These are phyloP conservation scores for Macrophya alboannulata DNA, from an alignment of 2,888 invertebrate genomes.

Conservation along the genomic window DNA sequence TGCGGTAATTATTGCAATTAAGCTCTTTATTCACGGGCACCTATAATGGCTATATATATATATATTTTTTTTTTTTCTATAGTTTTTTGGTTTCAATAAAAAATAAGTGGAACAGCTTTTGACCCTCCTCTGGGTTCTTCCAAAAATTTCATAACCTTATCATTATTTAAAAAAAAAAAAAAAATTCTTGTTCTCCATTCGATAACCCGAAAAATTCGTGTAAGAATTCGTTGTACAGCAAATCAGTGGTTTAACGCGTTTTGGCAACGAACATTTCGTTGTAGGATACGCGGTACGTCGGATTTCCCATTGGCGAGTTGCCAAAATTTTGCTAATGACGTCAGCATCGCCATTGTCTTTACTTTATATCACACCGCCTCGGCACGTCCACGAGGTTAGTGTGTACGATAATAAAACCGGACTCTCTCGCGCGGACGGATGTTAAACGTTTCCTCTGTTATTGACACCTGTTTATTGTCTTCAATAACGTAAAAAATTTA, in stretches of 20 bases:
- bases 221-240: constrained; percentile 29
- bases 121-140: too few species aligned
- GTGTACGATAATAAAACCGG: constrained; percentile 13
- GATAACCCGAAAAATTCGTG: not conserved
- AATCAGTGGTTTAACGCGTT: constrained; percentile 53
- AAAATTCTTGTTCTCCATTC: not conserved
- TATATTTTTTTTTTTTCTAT: not conserved
- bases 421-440: not conserved
- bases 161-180: too few species aligned
- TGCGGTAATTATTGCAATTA: constrained; percentile 27
- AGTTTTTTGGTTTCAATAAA: not conserved
- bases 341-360: constrained; percentile 52
- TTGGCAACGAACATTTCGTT: constrained; percentile 32
- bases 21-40: not conserved
- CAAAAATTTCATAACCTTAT: not conserved
- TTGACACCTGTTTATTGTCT: not conserved
- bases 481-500: not conserved
- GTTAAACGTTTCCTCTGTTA: not conserved
- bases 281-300: constrained; percentile 19
- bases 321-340: constrained; percentile 42
- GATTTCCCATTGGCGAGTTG: constrained; percentile 38
- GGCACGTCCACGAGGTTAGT: not conserved
- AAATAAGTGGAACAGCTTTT: not conserved
- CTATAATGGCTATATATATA: too few species aligned
- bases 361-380: constrained; percentile 32